These are phyloP conservation scores for Sardinella longiceps DNA, from an alignment of 2,797 vertebrate genomes.

Conservation along the genomic window DNA sequence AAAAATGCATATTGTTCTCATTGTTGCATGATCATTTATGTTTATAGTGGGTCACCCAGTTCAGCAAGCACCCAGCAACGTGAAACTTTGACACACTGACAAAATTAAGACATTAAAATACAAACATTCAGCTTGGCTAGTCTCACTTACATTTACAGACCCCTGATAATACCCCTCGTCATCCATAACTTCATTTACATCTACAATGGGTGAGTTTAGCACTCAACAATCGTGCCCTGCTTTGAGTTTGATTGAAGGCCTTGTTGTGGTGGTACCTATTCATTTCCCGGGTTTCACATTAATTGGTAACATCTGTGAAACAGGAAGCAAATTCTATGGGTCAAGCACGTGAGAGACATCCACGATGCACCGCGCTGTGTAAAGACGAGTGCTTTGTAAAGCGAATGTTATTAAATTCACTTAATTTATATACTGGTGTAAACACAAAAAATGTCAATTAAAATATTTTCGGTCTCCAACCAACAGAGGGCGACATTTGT, in stretches of 20 bases:
- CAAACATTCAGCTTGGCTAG: not conserved
- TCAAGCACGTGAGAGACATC: not conserved
- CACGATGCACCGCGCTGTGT: too few relatives aligned
- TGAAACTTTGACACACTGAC: not conserved
- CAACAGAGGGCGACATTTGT: conserved; percentile 54
- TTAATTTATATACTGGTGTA: too few relatives aligned
- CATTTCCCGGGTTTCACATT: not conserved
- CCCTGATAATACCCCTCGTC: conserved; percentile 80
- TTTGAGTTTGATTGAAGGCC: not conserved
- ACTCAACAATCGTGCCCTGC: not conserved
- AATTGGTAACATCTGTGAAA: conserved; percentile 48
- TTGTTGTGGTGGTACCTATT: not conserved
- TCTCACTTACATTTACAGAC: conserved; percentile 74
- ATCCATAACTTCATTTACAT: conserved; percentile 68
- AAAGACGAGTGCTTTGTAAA: not conserved
- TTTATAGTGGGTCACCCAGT: not conserved
- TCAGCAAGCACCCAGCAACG: not conserved
- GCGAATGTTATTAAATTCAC: not conserved
- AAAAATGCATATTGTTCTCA: not conserved
- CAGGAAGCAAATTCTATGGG: not conserved
- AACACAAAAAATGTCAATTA: not conserved
- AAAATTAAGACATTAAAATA: not conserved
- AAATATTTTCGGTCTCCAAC: conserved; percentile 44
- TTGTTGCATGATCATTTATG: not conserved
- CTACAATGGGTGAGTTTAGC: not conserved